Conservation (phyloP, 2,113 vertebrate genomes). For the Neolamprologus ventralis region DNA sequence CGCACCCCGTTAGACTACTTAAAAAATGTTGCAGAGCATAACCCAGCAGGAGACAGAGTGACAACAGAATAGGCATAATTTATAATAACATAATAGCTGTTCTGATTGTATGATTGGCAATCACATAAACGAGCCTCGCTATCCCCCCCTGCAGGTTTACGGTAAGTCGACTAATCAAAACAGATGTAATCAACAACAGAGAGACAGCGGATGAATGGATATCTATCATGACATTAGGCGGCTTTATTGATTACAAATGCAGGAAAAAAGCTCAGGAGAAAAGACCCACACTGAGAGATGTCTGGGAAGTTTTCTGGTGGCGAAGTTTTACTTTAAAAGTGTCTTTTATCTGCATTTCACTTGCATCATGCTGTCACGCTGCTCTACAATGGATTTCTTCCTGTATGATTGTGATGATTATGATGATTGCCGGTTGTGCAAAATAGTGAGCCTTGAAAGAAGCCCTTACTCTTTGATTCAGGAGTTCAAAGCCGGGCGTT, state of each 20-base stretch:
- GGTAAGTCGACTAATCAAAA: constrained; percentile 23
- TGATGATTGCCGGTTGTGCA: neutral
- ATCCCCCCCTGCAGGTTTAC: neutral
- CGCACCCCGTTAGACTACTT: neutral
- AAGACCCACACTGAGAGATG: neutral
- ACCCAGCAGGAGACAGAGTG: neutral
- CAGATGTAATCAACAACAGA: constrained; percentile 31
- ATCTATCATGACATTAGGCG: neutral
- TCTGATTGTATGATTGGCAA: constrained; percentile 45
- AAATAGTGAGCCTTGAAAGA: neutral
- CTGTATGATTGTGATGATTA: neutral
- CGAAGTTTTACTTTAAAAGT: neutral
- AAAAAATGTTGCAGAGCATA: neutral
- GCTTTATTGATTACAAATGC: neutral
- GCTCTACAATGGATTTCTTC: neutral
- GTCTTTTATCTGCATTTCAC: neutral
- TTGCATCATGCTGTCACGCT: neutral
- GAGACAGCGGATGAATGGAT: neutral
- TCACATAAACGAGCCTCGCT: neutral
- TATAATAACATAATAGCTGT: constrained; percentile 17
- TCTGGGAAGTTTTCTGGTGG: neutral
- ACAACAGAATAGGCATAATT: neutral
- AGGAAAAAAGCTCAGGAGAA: neutral
- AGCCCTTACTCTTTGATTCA: neutral
- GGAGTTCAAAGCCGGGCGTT: neutral